Percentiles rank a stretch among this genome's conserved stretches.
Conservation (phyloP, 92 coral and sea anemone genomes). For the Zoanthus solanderi region DNA sequence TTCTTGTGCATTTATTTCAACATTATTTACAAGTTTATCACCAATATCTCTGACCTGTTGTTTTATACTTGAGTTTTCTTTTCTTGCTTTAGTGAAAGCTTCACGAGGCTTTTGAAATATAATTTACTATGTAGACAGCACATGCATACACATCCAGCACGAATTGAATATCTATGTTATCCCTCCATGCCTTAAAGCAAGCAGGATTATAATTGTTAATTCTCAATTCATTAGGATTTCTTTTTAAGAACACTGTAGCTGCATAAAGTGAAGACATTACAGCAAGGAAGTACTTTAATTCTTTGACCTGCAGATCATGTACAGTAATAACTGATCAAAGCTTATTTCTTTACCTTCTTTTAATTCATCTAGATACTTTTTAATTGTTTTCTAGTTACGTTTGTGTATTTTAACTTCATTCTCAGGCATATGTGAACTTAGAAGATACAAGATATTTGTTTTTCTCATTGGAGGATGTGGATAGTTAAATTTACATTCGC, state of each 20-base stretch:
- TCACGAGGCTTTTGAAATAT: conserved; percentile 32
- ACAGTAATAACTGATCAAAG: conserved; percentile 44
- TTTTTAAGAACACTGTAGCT: conserved; percentile 53
- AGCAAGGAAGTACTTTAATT: conserved; percentile 48
- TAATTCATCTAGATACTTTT: conserved; percentile 34
- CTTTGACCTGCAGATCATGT: conserved; percentile 48
- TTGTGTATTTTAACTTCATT: conserved; percentile 31
- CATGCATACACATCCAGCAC: conserved; percentile 40
- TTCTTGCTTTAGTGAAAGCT: conserved; percentile 28
- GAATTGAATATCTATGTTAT: conserved; percentile 25
- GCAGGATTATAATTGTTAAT: conserved; percentile 56
- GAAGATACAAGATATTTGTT: conserved; percentile 59
- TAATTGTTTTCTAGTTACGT: conserved; percentile 38
- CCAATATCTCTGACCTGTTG: no score
- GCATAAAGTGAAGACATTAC: conserved; percentile 46
- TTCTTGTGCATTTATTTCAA: conserved; percentile 4
- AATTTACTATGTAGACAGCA: conserved; percentile 8
- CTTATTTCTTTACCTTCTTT: conserved; percentile 48
- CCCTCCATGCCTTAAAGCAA: conserved; percentile 55
- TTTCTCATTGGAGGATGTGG: conserved; percentile 51
- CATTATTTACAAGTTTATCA: no score
- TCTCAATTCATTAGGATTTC: conserved; percentile 53
- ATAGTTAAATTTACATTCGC: conserved; percentile 38
- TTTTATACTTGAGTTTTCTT: not conserved
- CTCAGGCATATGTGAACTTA: conserved; percentile 33